These are phyloP conservation scores for Triplophysa bombifrons DNA, from an alignment of 2,797 vertebrate genomes.

Conservation along the genomic window DNA sequence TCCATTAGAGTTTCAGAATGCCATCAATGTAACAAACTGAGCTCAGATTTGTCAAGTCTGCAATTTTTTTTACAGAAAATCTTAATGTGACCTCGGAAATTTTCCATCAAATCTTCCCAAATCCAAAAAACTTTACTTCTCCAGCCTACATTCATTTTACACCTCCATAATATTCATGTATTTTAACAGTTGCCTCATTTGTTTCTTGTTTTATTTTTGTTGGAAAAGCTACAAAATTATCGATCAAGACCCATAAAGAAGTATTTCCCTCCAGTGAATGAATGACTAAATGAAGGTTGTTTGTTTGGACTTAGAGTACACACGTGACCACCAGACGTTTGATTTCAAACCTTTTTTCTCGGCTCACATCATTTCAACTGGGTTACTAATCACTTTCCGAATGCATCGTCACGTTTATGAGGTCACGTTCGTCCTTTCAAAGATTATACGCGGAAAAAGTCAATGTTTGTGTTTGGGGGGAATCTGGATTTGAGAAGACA, in stretches of 20 bases:
- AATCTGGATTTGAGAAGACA: constrained; percentile 21
- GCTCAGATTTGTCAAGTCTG: too few species aligned
- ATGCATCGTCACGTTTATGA: background rate
- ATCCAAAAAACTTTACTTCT: too few species aligned
- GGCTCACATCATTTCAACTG: background rate
- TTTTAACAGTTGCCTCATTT: too few species aligned
- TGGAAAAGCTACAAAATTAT: background rate
- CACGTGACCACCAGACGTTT: background rate
- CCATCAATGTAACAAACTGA: too few species aligned
- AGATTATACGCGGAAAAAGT: constrained; percentile 4
- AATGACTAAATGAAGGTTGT: background rate
- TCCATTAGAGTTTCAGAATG: too few species aligned
- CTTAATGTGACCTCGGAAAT: too few species aligned
- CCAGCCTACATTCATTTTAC: too few species aligned
- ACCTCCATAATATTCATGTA: too few species aligned
- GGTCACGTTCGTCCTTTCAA: constrained; percentile 2
- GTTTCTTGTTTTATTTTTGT: too few species aligned
- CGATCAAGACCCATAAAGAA: background rate
- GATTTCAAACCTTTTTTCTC: constrained; percentile 6
- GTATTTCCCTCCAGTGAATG: background rate
- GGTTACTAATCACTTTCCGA: background rate
- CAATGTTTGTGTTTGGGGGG: constrained; percentile 29
- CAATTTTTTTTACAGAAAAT: too few species aligned
- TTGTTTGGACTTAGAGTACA: background rate
- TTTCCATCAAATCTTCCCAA: too few species aligned